Conservation (phyloP, 2,888 invertebrate species). For the Meandrusa payeni region DNA sequence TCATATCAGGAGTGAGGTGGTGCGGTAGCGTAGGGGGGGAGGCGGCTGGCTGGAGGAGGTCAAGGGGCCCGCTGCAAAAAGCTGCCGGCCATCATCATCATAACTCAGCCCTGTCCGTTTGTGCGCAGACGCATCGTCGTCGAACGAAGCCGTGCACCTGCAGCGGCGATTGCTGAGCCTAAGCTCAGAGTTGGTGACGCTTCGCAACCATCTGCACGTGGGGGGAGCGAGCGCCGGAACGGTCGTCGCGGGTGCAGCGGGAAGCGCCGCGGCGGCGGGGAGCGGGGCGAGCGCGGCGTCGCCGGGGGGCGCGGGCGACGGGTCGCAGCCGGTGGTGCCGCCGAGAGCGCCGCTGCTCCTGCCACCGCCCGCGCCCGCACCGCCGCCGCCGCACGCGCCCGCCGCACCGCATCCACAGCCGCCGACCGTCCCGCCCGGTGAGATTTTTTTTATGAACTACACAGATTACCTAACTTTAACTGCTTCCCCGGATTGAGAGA, state of each 20-base stretch:
- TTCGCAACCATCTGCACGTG: conserved; percentile 93
- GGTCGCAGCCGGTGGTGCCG: conserved; percentile 40
- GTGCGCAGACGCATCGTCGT: conserved; percentile 93
- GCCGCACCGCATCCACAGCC: conserved; percentile 55
- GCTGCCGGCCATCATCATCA: too few species aligned
- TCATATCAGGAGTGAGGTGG: too few species aligned
- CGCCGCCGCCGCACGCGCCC: conserved; percentile 63
- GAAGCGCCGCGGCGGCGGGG: conserved; percentile 20
- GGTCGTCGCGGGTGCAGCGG: conserved; percentile 30
- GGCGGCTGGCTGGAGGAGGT: too few species aligned
- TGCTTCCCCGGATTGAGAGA: too few species aligned
- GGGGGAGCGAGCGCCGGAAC: conserved; percentile 51
- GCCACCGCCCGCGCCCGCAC: conserved; percentile 51
- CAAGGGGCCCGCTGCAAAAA: too few species aligned
- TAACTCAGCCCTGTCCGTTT: conserved; percentile 1
- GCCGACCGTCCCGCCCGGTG: conserved; percentile 58
- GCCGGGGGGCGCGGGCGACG: conserved; percentile 33
- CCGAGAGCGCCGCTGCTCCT: conserved; percentile 46
- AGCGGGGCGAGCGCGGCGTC: conserved; percentile 25
- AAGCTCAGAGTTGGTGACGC: conserved; percentile 94
- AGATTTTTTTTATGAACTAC: too few species aligned
- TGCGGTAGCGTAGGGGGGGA: too few species aligned
- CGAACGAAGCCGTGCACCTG: conserved; percentile 95
- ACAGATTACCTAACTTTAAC: too few species aligned
- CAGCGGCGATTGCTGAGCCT: conserved; percentile 94